Conservation (phyloP, 1,140 invertebrate genomes). For the Macrocentrus cingulum region DNA sequence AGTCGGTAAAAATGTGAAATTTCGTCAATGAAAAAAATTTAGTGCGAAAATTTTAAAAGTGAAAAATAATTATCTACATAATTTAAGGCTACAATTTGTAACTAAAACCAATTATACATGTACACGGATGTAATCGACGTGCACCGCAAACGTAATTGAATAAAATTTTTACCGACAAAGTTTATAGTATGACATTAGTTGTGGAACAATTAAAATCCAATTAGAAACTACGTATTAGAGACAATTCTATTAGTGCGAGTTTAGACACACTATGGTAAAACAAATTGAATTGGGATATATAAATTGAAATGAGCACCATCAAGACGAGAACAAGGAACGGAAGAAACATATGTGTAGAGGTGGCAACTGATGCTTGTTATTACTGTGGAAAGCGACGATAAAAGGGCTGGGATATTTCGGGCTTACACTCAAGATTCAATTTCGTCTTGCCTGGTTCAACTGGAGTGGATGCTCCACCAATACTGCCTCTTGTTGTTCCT, state of each 20-base stretch:
- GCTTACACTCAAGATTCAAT: conserved; percentile 55
- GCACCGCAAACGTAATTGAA: not conserved
- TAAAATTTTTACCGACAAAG: too few relatives aligned
- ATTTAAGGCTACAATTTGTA: not conserved
- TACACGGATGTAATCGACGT: not conserved
- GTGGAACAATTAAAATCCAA: not conserved
- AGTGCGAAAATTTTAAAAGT: too few relatives aligned
- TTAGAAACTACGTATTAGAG: not conserved
- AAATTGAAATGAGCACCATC: conserved; percentile 4
- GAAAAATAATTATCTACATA: conserved; percentile 2
- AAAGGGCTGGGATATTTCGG: conserved; percentile 48
- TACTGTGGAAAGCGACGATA: conserved; percentile 41
- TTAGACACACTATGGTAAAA: conserved; percentile 3
- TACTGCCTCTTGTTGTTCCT: conserved; percentile 51
- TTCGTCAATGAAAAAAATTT: too few relatives aligned
- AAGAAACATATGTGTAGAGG: not conserved
- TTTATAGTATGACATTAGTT: not conserved
- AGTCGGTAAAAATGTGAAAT: too few relatives aligned
- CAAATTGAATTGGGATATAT: not conserved
- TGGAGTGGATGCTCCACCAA: conserved; percentile 54
- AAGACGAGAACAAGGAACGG: not conserved
- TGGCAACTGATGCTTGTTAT: conserved; percentile 34
- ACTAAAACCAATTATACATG: not conserved
- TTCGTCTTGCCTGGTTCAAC: conserved; percentile 58
- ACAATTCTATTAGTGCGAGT: conserved; percentile 1